These are phyloP conservation scores for Lepidurus arcticus DNA, from an alignment of 1,140 invertebrate species.

Conservation along the genomic window DNA sequence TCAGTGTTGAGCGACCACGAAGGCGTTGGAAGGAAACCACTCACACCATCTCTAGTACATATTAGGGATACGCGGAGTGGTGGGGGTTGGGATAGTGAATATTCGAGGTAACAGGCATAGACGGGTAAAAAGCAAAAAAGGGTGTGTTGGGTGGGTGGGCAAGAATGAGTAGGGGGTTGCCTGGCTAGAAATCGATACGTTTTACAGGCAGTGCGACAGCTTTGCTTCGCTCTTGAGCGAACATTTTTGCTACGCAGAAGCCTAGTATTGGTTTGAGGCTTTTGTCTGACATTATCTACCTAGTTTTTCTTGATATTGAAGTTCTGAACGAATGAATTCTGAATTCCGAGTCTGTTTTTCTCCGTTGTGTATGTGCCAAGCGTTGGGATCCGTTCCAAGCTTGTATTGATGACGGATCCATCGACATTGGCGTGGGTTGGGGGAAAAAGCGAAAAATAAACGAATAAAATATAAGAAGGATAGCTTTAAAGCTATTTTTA, in stretches of 20 bases:
- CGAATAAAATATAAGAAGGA: no score
- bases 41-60: background rate
- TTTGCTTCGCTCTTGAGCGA: background rate
- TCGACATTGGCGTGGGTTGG: no score
- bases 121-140: background rate
- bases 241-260: background rate
- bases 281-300: background rate
- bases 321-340: background rate
- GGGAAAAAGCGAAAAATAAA: no score
- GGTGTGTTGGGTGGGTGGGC: background rate
- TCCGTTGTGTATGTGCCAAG: no score
- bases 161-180: background rate
- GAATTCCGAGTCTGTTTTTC: no score
- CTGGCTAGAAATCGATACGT: background rate
- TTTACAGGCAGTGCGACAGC: slow-evolving; percentile 9
- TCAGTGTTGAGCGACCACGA: background rate
- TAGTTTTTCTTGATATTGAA: background rate
- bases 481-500: no score
- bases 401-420: no score
- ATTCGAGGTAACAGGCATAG: background rate
- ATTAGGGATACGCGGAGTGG: background rate
- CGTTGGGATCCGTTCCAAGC: no score
- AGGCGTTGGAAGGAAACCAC: background rate
- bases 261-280: background rate
- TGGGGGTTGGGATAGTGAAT: background rate